A percentile compares a stretch with the other conserved stretches of the same genome.
phyloP scores from a whole-genome alignment of 1,140 invertebrate species.

The Cataglyphis hispanica region DNA sequence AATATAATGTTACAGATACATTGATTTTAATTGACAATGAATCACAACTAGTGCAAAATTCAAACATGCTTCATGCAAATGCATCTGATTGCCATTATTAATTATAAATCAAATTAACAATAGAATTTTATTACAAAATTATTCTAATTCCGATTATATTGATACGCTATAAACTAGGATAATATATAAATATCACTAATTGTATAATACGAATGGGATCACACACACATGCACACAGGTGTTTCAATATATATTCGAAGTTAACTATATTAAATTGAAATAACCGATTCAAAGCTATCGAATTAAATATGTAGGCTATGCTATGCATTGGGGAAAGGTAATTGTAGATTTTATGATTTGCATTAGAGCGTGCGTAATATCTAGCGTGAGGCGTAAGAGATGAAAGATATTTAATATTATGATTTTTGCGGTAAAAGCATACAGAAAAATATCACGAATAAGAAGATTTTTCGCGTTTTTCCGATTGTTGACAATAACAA shows the following conservation, averaged over 20 bases:
- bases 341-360: not conserved
- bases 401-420: not conserved
- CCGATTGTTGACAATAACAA: not conserved
- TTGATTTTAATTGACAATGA: constrained; percentile 24
- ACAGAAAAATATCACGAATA: constrained; percentile 1
- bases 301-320: not conserved
- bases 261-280: constrained; percentile 8
- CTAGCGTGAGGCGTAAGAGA: not conserved
- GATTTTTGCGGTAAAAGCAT: constrained; percentile 4
- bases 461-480: constrained; percentile 14
- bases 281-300: not conserved
- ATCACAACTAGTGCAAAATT: constrained; percentile 24
- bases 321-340: not conserved
- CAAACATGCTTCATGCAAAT: constrained; percentile 17
- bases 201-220: not conserved
- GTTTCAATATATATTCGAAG: not conserved
- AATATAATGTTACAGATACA: not conserved
- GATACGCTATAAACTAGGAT: not conserved
- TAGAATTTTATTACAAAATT: constrained; percentile 26
- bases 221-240: not conserved
- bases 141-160: constrained; percentile 13
- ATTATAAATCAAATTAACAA: constrained; percentile 16
- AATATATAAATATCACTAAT: constrained; percentile 13
- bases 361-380: not conserved
- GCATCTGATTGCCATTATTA: not conserved